A percentile compares a stretch with the other conserved stretches of the same genome.
Conservation (phyloP, 2,797 vertebrate species). For the Dryobates pubescens region DNA sequence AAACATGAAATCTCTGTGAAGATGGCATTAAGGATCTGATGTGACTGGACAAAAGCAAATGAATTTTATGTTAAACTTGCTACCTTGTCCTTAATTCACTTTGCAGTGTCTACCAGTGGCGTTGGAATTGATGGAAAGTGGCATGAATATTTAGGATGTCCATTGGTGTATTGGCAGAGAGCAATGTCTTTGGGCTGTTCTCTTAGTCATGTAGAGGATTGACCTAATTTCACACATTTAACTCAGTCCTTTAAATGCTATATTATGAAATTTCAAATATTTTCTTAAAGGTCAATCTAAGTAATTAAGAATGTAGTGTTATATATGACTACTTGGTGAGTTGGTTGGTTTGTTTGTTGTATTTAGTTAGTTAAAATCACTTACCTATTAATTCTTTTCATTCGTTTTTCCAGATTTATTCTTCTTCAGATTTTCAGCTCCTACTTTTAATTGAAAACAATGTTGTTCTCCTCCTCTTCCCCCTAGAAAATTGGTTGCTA, state of each 20-base stretch:
- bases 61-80: constrained; percentile 12
- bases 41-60: constrained; percentile 50
- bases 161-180: background rate
- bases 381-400: background rate
- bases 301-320: background rate
- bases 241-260: background rate
- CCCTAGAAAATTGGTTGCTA: background rate
- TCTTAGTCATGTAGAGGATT: background rate
- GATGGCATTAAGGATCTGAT: constrained; percentile 27
- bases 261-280: background rate
- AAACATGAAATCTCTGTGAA: constrained; percentile 20
- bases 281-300: constrained; percentile 6
- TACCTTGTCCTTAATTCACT: constrained; percentile 48
- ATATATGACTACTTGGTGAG: background rate
- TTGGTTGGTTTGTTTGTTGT: no score
- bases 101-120: background rate
- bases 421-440: background rate
- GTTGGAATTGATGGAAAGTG: constrained; percentile 4
- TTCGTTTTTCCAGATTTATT: background rate
- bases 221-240: background rate
- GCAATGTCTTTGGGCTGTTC: background rate
- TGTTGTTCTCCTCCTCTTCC: background rate
- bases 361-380: background rate
- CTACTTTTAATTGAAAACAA: background rate
- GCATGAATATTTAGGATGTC: background rate